phyloP scores from a whole-genome alignment of 2,888 invertebrate genomes.

The Prosapia bicincta region DNA sequence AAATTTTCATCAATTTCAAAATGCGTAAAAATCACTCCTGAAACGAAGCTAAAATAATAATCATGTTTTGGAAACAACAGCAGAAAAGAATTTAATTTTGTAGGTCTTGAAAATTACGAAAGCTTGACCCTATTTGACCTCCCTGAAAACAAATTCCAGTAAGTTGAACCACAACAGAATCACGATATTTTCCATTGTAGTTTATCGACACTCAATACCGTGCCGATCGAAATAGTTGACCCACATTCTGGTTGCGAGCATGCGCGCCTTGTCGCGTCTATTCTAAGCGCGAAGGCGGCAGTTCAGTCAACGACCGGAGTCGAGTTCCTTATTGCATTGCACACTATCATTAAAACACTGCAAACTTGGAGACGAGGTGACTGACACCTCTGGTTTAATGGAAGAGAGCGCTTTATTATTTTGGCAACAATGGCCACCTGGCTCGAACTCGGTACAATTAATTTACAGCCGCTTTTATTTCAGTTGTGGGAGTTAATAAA shows the following conservation, averaged over 20 bases:
- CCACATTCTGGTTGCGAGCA: not conserved
- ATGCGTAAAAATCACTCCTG: too few species aligned
- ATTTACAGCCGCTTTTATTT: not conserved
- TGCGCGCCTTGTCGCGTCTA: not conserved
- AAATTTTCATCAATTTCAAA: too few species aligned
- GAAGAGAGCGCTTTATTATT: not conserved
- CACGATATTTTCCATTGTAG: not conserved
- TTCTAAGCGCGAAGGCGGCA: not conserved
- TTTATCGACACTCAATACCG: not conserved
- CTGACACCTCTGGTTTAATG: not conserved
- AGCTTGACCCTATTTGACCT: too few species aligned
- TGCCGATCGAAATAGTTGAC: conserved; percentile 1
- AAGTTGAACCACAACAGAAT: too few species aligned
- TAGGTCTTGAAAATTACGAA: too few species aligned
- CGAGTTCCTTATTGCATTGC: not conserved
- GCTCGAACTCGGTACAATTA: not conserved
- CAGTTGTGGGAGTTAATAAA: too few species aligned
- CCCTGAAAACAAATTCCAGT: too few species aligned
- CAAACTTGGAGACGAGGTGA: not conserved
- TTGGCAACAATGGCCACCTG: not conserved
- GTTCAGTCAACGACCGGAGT: not conserved
- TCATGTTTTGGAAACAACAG: too few species aligned
- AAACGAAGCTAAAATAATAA: too few species aligned
- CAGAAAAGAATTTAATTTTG: too few species aligned
- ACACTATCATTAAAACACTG: not conserved